Evolutionary conservation across 2,888 invertebrate species (phyloP).

Genomic region (Aspidapion aeneum): DNA sequence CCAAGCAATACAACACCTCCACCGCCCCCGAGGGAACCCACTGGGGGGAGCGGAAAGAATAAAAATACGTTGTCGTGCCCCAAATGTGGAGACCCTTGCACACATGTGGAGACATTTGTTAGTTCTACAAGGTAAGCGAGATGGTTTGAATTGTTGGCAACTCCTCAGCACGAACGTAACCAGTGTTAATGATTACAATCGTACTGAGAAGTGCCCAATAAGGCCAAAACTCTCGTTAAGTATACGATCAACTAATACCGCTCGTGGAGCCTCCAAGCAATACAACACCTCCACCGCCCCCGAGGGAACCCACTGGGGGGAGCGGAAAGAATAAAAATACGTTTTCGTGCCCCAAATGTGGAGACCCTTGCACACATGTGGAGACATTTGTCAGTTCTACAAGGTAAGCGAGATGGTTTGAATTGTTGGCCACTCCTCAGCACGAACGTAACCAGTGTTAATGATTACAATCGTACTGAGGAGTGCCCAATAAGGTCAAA

Average conservation of each 20-base stretch:
- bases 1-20: slow-evolving; percentile 30
- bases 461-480: too few species aligned
- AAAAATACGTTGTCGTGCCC: slow-evolving; percentile 85
- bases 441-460: too few species aligned
- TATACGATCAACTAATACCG: too few species aligned
- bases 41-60: slow-evolving; percentile 60
- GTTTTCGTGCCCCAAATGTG: slow-evolving; percentile 90
- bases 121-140: slow-evolving; percentile 72
- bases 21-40: slow-evolving; percentile 31
- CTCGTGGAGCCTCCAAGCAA: slow-evolving; percentile 38
- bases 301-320: slow-evolving; percentile 45
- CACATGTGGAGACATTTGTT: slow-evolving; percentile 95
- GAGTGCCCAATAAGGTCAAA: too few species aligned
- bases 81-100: slow-evolving; percentile 83
- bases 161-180: too few species aligned
- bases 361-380: slow-evolving; percentile 86
- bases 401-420: slow-evolving; percentile 49
- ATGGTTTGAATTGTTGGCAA: too few species aligned
- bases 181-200: too few species aligned
- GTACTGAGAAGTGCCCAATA: too few species aligned
- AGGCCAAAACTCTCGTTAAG: too few species aligned
- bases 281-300: slow-evolving; percentile 25
- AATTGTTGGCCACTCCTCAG: too few species aligned
- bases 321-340: slow-evolving; percentile 69
- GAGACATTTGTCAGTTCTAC: slow-evolving; percentile 97